These are phyloP conservation scores for Phrynosoma blainvillii DNA, from an alignment of 2,113 vertebrate species.

Conservation along the genomic window DNA sequence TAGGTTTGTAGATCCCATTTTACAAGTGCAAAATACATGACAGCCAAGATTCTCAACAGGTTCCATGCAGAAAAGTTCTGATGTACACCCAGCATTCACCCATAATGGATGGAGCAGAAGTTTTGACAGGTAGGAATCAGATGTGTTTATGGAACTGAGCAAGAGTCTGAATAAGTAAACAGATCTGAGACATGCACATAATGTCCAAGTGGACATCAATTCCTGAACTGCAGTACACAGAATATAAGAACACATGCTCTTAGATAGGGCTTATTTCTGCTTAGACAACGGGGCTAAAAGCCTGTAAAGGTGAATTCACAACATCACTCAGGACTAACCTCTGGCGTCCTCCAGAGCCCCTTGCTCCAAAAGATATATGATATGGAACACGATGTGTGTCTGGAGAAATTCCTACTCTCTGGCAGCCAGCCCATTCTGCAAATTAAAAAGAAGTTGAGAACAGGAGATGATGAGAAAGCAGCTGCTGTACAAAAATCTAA, in stretches of 20 bases:
- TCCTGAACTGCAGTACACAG: background rate
- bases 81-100: background rate
- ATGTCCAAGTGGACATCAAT: background rate
- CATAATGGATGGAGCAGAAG: background rate
- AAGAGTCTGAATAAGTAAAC: background rate
- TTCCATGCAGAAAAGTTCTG: background rate
- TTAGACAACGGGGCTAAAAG: background rate
- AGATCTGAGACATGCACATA: background rate
- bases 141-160: background rate
- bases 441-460: background rate
- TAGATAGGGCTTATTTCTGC: background rate
- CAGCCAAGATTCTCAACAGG: too few species aligned
- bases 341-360: conserved; percentile 82
- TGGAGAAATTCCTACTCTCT: conserved; percentile 90
- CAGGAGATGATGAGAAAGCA: conserved; percentile 12
- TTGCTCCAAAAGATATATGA: conserved; percentile 92
- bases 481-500: conserved; percentile 5
- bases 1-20: background rate
- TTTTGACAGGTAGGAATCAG: background rate
- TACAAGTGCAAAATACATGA: background rate
- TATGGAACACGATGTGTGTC: conserved; percentile 94
- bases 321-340: conserved; percentile 73
- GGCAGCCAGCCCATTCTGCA: conserved; percentile 95
- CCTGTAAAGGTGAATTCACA: background rate
- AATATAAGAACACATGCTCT: too few species aligned